phyloP scores from a whole-genome alignment of 2,797 vertebrate species.

The Phrynocephalus forsythii region DNA sequence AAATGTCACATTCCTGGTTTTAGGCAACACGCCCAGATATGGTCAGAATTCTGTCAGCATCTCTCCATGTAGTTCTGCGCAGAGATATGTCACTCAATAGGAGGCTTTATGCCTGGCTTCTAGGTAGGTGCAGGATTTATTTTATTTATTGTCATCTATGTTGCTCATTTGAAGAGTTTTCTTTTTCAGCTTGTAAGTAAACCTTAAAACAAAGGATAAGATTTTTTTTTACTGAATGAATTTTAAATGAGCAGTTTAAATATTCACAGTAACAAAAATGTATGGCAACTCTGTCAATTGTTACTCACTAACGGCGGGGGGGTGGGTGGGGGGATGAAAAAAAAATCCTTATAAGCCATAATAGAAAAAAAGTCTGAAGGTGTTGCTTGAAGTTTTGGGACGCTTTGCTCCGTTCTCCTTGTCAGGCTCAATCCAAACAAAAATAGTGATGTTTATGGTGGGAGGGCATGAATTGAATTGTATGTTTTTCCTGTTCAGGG shows the following conservation, averaged over 20 bases:
- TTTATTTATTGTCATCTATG: background rate
- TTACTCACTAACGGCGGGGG: background rate
- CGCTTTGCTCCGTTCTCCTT: background rate
- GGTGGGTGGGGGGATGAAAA: no score
- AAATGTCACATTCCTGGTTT: slow-evolving; percentile 56
- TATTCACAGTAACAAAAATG: background rate
- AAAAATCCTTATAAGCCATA: background rate
- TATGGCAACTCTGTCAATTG: background rate
- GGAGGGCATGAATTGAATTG: background rate
- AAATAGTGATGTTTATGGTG: background rate
- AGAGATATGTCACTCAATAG: slow-evolving; percentile 99
- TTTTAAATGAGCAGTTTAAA: background rate
- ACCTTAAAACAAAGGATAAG: background rate
- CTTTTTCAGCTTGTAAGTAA: background rate
- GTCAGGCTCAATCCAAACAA: background rate
- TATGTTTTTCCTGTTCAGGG: background rate
- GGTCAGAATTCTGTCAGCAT: slow-evolving; percentile 96
- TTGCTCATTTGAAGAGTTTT: background rate
- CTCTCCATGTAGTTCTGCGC: slow-evolving; percentile 95
- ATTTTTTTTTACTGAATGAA: background rate
- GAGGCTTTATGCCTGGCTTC: slow-evolving; percentile 97
- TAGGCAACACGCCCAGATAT: slow-evolving; percentile 96
- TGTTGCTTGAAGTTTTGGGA: background rate
- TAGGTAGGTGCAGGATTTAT: slow-evolving; percentile 82
- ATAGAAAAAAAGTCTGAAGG: background rate